phyloP scores from a whole-genome alignment of 2,113 vertebrate genomes.

The Puma concolor region DNA sequence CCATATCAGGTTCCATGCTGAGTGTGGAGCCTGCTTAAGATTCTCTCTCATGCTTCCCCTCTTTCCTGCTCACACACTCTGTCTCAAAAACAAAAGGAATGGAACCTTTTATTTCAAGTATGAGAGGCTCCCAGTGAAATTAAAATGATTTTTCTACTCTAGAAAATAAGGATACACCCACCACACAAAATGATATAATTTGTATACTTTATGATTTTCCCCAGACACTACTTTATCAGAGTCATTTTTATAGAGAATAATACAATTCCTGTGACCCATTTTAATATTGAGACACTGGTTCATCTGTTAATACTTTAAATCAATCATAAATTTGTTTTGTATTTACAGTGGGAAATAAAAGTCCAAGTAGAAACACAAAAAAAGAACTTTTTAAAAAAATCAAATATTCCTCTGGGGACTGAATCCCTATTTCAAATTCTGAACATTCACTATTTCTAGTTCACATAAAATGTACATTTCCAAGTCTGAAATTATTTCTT shows the following conservation, averaged over 20 bases:
- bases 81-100: too few species aligned
- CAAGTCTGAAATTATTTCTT: conserved; percentile 1
- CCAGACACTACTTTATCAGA: background rate
- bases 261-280: background rate
- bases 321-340: background rate
- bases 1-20: too few species aligned
- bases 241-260: background rate
- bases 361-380: background rate
- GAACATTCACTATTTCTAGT: background rate
- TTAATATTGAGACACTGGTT: conserved; percentile 20
- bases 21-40: too few species aligned
- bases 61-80: too few species aligned
- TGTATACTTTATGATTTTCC: background rate
- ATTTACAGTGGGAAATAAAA: background rate
- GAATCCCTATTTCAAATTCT: background rate
- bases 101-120: background rate
- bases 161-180: background rate
- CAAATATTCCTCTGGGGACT: background rate
- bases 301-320: background rate
- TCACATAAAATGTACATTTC: conserved; percentile 9
- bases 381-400: background rate
- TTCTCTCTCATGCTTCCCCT: too few species aligned
- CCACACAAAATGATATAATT: conserved; percentile 13
- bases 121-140: background rate
- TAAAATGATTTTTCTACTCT: background rate